Conservation (phyloP, 2,113 vertebrate species). For the Apeltes quadracus region DNA sequence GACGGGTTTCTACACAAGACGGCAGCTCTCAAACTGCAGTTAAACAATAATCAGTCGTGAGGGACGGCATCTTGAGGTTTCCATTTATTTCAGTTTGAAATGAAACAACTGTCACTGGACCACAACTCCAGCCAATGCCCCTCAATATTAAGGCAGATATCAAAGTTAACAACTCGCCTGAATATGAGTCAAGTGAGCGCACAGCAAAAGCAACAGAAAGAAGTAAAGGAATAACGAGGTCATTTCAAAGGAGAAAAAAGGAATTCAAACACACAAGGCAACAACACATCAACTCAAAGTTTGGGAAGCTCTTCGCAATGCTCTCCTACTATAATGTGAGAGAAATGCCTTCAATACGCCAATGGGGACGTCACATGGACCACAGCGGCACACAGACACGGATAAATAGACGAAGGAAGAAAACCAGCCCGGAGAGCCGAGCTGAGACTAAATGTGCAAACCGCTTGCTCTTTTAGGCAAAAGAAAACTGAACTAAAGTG, state of each 20-base stretch:
- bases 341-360: conserved; percentile 26
- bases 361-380: conserved; percentile 12
- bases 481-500: conserved; percentile 12
- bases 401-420: background rate
- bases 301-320: conserved; percentile 38
- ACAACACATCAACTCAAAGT: conserved; percentile 15
- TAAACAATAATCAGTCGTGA: conserved; percentile 37
- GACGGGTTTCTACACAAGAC: conserved; percentile 17
- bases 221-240: background rate
- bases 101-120: conserved; percentile 46
- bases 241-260: conserved; percentile 8
- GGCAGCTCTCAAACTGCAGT: conserved; percentile 38
- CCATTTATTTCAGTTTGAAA: conserved; percentile 73
- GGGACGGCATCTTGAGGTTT: conserved; percentile 42
- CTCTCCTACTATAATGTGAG: conserved; percentile 13
- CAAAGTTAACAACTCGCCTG: conserved; percentile 25
- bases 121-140: conserved; percentile 28
- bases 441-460: background rate
- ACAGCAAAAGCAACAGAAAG: conserved; percentile 26
- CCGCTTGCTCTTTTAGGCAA: background rate
- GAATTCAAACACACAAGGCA: conserved; percentile 24
- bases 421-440: background rate
- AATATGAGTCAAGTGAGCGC: conserved; percentile 39
- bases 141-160: conserved; percentile 68
- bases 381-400: conserved; percentile 16